These are phyloP conservation scores for Malachius bipustulatus DNA, from an alignment of 2,888 invertebrate species.

Conservation along the genomic window DNA sequence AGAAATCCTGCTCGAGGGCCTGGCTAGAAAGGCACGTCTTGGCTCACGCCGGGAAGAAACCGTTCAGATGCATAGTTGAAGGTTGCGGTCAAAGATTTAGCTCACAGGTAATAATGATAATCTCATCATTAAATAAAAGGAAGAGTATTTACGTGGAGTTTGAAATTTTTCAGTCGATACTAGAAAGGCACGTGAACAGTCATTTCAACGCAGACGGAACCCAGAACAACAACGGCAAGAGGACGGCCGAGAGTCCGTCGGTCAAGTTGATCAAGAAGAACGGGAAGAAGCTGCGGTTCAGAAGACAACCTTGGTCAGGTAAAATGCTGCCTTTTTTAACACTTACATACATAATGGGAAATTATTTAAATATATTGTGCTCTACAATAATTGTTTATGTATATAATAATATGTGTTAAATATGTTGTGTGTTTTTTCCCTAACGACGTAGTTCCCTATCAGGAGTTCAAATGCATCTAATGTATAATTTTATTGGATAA, in stretches of 20 bases:
- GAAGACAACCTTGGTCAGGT: constrained; percentile 86
- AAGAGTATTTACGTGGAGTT: no score
- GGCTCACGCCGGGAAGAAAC: constrained; percentile 83
- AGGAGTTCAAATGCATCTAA: no score
- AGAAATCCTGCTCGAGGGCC: constrained; percentile 80
- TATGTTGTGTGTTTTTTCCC: no score
- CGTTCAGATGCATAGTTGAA: constrained; percentile 90
- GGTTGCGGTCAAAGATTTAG: constrained; percentile 82
- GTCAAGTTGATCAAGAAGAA: constrained; percentile 73
- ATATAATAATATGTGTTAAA: no score
- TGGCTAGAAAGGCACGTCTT: constrained; percentile 91
- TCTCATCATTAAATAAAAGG: no score
- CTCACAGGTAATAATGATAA: constrained; percentile 74
- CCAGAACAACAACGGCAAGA: constrained; percentile 49
- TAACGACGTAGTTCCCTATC: no score
- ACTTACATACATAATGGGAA: no score
- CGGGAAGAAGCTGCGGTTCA: constrained; percentile 76
- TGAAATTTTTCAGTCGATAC: constrained; percentile 56
- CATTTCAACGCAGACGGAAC: constrained; percentile 67
- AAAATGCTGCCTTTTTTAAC: no score
- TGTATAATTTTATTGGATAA: no score
- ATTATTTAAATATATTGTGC: no score
- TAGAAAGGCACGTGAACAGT: constrained; percentile 87
- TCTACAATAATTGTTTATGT: no score
- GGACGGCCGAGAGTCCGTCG: constrained; percentile 62